Evolutionary conservation across 2,797 vertebrate species (phyloP).

Genomic region (Hippopotamyrus pictus): DNA sequence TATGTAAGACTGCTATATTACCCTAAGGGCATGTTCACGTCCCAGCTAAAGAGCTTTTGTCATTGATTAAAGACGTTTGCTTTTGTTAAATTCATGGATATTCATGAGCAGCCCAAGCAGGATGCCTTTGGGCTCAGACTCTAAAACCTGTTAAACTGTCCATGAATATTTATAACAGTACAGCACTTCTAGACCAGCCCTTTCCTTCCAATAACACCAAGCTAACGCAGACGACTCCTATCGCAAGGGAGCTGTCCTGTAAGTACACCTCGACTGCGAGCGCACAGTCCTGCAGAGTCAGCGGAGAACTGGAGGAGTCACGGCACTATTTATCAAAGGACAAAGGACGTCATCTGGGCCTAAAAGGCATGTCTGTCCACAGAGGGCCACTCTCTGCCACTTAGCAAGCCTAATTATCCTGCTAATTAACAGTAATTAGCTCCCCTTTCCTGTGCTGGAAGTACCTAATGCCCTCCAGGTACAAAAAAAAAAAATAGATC

Average conservation of each 20-base stretch:
- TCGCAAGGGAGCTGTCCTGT: neutral
- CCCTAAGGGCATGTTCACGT: neutral
- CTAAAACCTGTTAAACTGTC: neutral
- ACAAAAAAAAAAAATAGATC: neutral
- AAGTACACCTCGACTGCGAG: conserved; percentile 3
- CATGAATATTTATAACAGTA: neutral
- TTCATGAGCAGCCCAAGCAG: neutral
- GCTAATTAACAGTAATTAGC: neutral
- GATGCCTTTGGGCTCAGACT: neutral
- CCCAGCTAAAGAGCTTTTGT: neutral
- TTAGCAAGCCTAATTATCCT: neutral
- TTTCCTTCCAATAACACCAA: conserved; percentile 15
- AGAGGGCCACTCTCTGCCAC: neutral
- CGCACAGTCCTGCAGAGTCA: neutral
- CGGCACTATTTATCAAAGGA: neutral
- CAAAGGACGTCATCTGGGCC: neutral
- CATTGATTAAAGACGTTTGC: conserved; percentile 3
- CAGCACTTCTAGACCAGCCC: neutral
- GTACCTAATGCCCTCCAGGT: neutral
- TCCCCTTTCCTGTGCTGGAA: neutral
- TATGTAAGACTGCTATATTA: neutral
- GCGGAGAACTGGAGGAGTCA: neutral
- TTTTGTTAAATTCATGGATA: neutral
- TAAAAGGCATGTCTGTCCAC: neutral
- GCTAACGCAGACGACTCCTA: neutral